Evolutionary conservation across 2,888 invertebrate species (phyloP), one percentile per base, ranked within the genome.

Genomic region (Cecidostiba fungosa): DNA sequence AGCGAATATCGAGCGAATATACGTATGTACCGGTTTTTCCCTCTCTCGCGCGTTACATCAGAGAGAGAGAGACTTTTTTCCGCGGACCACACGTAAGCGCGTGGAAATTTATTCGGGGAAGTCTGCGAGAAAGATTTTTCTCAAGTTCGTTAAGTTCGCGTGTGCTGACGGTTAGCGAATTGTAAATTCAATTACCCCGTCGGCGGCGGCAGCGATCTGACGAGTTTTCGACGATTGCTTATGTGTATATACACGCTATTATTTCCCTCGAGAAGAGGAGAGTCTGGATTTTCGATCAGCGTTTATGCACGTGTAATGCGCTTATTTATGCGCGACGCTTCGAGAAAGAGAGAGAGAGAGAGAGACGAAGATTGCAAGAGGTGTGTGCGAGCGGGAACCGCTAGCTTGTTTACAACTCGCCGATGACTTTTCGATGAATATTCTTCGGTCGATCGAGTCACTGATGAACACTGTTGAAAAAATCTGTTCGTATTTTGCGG

Each of bases 131-230:
- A 59, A 26, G 39, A 74, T 69, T 72, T 50, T 29, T 29, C 59
- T 66, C 66, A 47, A 85, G 80, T 85, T 85, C 80, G 36, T 85
- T 81, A 81, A 62, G 54, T 43, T 43, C 26, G 59, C 62, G n/a
- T n/a, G n/a, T n/a, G n/a, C 32, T 29, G 69, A 69, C 80, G 74
- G 74, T 70, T 77, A 81, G 36, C 70, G 70, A 81, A 81, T 77
- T 76, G 59, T 81, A 85, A 80, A 80, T 77, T 77, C 77, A 80
- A 80, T 85, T 85, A 85, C 76, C 29, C 59, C 32, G 54, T 29
- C 29, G 36, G 39, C 29, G 36, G 43, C 29, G 39, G 10, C 72
- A n/a, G n/a, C 43, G 69, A n/a, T 5, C 8, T 50, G 43, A 36
- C 77, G 47, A 59, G 14, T 23, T 39, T n/a, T 19, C n/a, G 19